These are phyloP conservation scores for Herpetotheres cachinnans DNA, from an alignment of 2,113 vertebrate genomes.

Conservation along the genomic window DNA sequence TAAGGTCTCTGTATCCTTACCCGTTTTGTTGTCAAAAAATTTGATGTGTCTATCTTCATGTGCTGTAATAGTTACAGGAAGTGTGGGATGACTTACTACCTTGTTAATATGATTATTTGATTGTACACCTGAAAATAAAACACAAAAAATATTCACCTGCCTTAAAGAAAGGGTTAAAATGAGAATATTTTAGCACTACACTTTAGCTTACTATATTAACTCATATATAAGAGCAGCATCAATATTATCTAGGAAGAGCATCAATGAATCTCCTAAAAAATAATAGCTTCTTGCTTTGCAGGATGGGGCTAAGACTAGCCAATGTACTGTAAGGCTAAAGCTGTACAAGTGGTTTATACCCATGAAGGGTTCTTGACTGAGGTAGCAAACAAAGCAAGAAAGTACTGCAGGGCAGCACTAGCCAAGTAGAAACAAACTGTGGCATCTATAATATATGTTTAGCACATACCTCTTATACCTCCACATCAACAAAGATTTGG, in stretches of 20 bases:
- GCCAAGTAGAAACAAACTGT: neutral
- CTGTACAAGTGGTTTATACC: neutral
- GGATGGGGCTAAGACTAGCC: neutral
- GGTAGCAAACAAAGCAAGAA: neutral
- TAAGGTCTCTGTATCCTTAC: constrained; percentile 68
- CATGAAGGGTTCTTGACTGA: neutral
- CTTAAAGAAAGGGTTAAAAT: neutral
- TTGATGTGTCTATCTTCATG: constrained; percentile 98
- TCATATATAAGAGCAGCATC: neutral
- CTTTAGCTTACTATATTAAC: neutral
- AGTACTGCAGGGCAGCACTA: neutral
- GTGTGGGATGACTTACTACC: constrained; percentile 96
- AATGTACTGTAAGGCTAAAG: neutral
- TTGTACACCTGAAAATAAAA: constrained; percentile 77
- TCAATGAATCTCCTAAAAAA: neutral
- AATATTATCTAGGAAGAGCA: neutral
- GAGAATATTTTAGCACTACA: neutral
- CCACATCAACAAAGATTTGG: neutral
- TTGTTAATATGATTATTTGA: constrained; percentile 91
- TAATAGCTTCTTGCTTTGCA: neutral
- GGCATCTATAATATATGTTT: neutral
- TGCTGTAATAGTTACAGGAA: constrained; percentile 95
- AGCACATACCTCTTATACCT: neutral
- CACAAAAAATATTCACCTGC: neutral
- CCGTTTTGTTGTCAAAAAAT: constrained; percentile 99